phyloP scores from a whole-genome alignment of 2,888 invertebrate species.

The Zaprionus obscuricornis region DNA sequence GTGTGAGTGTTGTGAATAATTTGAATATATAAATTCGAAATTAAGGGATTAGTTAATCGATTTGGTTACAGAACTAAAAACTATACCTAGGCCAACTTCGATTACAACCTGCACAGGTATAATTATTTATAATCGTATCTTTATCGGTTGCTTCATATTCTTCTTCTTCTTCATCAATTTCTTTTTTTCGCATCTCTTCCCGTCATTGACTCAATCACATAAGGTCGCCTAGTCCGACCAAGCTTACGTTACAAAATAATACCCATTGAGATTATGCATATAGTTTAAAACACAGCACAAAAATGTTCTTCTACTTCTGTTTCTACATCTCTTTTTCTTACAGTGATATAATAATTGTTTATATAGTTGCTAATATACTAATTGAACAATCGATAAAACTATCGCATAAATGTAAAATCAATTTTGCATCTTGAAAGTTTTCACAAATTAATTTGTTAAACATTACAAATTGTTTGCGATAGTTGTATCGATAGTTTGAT shows the following conservation, averaged over 20 bases:
- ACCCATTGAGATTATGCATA: slow-evolving; percentile 66
- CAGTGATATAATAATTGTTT: slow-evolving; percentile 12
- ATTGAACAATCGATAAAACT: background rate
- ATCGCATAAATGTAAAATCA: background rate
- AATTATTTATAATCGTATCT: background rate
- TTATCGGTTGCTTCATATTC: too few relatives aligned
- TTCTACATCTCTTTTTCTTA: background rate
- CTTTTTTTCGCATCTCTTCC: slow-evolving; percentile 4
- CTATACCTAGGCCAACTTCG: slow-evolving; percentile 48
- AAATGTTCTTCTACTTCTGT: slow-evolving; percentile 30
- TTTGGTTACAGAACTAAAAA: slow-evolving; percentile 25
- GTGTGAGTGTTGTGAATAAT: background rate
- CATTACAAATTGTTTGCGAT: too few relatives aligned
- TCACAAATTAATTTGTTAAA: too few relatives aligned
- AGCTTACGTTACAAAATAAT: slow-evolving; percentile 68
- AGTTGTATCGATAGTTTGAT: too few relatives aligned
- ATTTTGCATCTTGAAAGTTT: too few relatives aligned
- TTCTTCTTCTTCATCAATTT: background rate
- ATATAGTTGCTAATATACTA: background rate
- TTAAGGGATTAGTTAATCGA: too few relatives aligned
- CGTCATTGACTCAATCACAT: slow-evolving; percentile 49
- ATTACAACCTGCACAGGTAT: slow-evolving; percentile 51
- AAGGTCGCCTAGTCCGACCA: slow-evolving; percentile 52
- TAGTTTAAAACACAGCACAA: slow-evolving; percentile 63
- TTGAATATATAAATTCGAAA: slow-evolving; percentile 8